Base-by-base conservation (phyloP, 2,888 invertebrate species). In the Quadroppia sp. region DNA sequence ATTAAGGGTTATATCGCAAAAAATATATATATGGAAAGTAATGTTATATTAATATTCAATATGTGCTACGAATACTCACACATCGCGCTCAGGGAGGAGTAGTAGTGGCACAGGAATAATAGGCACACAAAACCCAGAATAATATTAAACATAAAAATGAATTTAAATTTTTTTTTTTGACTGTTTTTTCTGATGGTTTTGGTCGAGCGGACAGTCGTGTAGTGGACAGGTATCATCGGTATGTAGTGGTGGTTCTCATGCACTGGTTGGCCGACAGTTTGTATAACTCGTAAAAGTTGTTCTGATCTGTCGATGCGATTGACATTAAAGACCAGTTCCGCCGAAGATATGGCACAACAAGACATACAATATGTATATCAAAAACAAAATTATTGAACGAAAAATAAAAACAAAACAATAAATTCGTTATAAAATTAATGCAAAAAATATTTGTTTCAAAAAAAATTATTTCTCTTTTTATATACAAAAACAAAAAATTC, bases 201-300 rank as follows among this genome's bases (percentile, higher is more conserved):
- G 28, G 56, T 56, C 25, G 20, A 17, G 53, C 23, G 15, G 67
- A 67, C 30, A 23, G 69, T 67, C 40, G 4, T 67, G 36, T n/a
- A n/a, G 36, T 53, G 36, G 61, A 70, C 72, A n/a, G 56, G 13
- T 69, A 71, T 77, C 77, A 77, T 69, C 76, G 71, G 70, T 74
- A 76, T 32, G 74, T 45, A 50, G 75, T 45, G 28, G n/a, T n/a
- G n/a, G 75, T 71, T 53, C 48, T 64, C 64, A 50, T 67, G 72
- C 75, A 75, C 67, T 64, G 61, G 15, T 74, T 75, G 36, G 72
- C 72, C 71, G 76, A 76, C 42, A 77, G 48, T 74, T 75, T 76
- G 76, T 75, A 76, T 40, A 76, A 42, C 28, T 76, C 76, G 69
- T 76, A 77, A 74, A 77, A 70, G 74, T 75, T 76, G 72, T 59